These are phyloP conservation scores for Toxotes chatareus DNA, from an alignment of 2,113 vertebrate genomes.

Conservation along the genomic window DNA sequence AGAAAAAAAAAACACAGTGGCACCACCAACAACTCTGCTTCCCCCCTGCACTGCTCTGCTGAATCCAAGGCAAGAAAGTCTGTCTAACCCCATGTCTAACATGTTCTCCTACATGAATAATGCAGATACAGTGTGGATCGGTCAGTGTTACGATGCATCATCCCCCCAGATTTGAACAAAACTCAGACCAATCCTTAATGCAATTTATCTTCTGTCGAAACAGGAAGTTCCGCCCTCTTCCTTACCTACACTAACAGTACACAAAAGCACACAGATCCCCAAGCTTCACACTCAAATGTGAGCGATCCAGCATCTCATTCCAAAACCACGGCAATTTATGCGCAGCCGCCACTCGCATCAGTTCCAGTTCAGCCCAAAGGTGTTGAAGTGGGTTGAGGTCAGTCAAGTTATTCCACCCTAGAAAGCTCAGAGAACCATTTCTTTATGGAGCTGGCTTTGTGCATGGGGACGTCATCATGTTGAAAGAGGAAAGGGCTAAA, in stretches of 20 bases:
- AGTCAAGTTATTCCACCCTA: background rate
- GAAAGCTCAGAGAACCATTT: background rate
- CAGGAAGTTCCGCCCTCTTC: background rate
- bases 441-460: background rate
- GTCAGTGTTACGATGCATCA: background rate
- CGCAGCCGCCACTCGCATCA: background rate
- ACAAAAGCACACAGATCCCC: background rate
- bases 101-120: background rate
- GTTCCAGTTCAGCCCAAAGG: background rate
- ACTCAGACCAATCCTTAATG: background rate
- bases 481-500: background rate
- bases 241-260: background rate
- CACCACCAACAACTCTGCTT: constrained; percentile 38
- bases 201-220: background rate
- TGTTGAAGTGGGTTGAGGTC: background rate
- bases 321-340: too few species aligned
- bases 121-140: background rate
- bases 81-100: background rate
- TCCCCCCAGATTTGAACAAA: background rate
- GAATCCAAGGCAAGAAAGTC: constrained; percentile 30
- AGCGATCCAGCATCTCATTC: background rate
- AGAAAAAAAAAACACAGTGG: constrained; percentile 20
- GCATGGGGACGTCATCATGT: background rate
- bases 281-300: background rate
- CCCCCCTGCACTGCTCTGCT: constrained; percentile 8